These are phyloP conservation scores for Teleopsis dalmanni DNA, from an alignment of 1,140 invertebrate species.

Conservation along the genomic window DNA sequence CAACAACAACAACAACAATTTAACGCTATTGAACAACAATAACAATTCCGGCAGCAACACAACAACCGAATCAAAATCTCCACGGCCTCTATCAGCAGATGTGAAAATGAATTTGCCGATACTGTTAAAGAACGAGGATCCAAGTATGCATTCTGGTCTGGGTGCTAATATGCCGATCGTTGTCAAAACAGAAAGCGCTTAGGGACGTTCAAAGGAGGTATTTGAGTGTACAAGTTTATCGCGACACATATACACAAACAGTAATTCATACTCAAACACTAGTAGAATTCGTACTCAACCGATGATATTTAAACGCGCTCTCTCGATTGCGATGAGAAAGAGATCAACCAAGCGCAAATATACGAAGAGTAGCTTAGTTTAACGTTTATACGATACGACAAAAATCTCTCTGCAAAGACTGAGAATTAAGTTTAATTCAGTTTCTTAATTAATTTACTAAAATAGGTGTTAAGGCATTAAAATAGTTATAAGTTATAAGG, in stretches of 20 bases:
- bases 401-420: constrained; percentile 45
- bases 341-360: no score
- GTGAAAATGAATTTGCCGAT: constrained; percentile 40
- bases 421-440: no score
- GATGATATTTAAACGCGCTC: constrained; percentile 3
- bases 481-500: no score
- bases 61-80: constrained; percentile 16
- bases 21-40: not conserved
- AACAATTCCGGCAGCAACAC: not conserved
- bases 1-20: not conserved
- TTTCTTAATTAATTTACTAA: no score
- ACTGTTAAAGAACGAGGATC: constrained; percentile 31
- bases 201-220: constrained; percentile 17
- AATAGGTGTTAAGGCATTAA: no score
- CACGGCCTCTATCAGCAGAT: constrained; percentile 26
- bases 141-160: constrained; percentile 18
- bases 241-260: no score
- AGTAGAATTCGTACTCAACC: no score
- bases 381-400: no score
- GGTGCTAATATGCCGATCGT: constrained; percentile 37
- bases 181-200: constrained; percentile 42
- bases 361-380: no score
- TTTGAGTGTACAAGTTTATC: no score
- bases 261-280: no score
- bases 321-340: no score